Conservation (phyloP, 2,797 vertebrate genomes). For the Fundulus diaphanus region DNA sequence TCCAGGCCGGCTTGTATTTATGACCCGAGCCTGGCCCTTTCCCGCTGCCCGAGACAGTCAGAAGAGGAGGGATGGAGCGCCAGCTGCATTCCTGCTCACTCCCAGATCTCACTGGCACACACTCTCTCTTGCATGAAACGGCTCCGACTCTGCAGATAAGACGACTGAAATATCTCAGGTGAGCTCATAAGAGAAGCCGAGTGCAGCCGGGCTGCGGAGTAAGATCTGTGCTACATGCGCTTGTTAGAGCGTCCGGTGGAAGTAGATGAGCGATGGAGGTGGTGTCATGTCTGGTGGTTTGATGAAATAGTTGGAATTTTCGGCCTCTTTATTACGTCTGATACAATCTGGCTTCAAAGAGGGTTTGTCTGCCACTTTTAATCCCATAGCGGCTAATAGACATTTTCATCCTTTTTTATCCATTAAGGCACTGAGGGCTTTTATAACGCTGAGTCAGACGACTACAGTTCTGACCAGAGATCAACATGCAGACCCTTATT, state of each 20-base stretch:
- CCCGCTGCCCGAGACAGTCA: conserved; percentile 51
- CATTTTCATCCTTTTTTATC: neutral
- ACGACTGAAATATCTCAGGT: conserved; percentile 59
- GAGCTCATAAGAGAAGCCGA: conserved; percentile 54
- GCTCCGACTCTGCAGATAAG: conserved; percentile 58
- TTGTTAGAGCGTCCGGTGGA: conserved; percentile 23
- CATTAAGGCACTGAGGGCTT: neutral
- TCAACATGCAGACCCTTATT: neutral
- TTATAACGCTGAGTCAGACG: neutral
- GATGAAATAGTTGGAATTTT: neutral
- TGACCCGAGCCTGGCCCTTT: conserved; percentile 50
- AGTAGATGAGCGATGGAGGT: neutral
- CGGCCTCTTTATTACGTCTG: neutral
- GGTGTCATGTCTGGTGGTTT: neutral
- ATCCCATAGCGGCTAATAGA: neutral
- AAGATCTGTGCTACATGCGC: conserved; percentile 20
- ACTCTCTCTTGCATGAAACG: conserved; percentile 37
- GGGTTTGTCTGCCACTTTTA: neutral
- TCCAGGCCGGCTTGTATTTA: conserved; percentile 75
- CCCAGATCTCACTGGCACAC: conserved; percentile 45
- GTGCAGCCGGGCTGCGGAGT: conserved; percentile 14
- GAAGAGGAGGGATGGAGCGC: conserved; percentile 36
- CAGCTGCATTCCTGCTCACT: conserved; percentile 52
- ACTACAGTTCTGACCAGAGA: neutral
- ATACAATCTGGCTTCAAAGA: neutral